Evolutionary conservation across 2,113 vertebrate genomes (phyloP).

Genomic region (Trogon melanurus): DNA sequence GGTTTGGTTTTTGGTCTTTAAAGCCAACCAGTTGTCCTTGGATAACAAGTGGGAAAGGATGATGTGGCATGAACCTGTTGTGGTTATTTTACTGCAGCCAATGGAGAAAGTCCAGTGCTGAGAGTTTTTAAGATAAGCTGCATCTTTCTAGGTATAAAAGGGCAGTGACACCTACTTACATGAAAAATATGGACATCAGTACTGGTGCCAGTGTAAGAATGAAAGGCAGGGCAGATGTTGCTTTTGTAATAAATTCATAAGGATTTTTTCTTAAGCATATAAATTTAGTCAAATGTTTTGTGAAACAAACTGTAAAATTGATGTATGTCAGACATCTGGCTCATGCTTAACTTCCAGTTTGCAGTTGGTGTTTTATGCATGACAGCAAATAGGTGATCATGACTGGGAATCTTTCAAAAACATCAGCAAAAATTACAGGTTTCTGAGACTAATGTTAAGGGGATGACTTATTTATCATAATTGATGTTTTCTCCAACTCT

Average conservation of each 20-base stretch:
- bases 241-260: not conserved
- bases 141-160: not conserved
- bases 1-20: not conserved
- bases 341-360: constrained; percentile 20
- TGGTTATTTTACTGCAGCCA: not conserved
- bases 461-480: constrained; percentile 14
- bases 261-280: not conserved
- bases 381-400: constrained; percentile 15
- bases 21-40: not conserved
- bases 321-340: constrained; percentile 37
- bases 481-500: constrained; percentile 23
- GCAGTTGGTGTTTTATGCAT: constrained; percentile 32
- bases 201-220: not conserved
- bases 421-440: constrained; percentile 46
- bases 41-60: not conserved
- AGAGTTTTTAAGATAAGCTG: not conserved
- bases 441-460: constrained; percentile 24
- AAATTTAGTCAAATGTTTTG: constrained; percentile 14
- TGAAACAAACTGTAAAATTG: constrained; percentile 11
- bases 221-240: constrained; percentile 5
- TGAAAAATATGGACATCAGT: not conserved
- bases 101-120: not conserved
- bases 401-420: constrained; percentile 28
- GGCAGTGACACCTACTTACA: not conserved
- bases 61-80: not conserved